A percentile compares a stretch with the other conserved stretches of the same genome.
These are phyloP conservation scores for Eulithis prunata DNA, from an alignment of 2,888 invertebrate species.

Conservation along the genomic window DNA sequence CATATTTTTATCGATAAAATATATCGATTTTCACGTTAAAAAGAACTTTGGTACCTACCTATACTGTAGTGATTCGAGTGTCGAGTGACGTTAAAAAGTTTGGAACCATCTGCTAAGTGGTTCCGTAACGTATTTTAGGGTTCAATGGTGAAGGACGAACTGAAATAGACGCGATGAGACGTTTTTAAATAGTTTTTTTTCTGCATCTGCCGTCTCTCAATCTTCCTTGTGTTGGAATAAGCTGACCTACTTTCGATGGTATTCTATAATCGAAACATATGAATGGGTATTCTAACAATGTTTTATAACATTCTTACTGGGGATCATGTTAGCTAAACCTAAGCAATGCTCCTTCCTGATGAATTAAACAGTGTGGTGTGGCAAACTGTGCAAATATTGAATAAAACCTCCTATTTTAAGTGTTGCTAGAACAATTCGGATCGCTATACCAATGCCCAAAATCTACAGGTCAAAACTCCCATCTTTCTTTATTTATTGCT, in stretches of 20 bases:
- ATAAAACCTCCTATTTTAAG: too few relatives aligned
- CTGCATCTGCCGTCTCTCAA: conserved; percentile 34
- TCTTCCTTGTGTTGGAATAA: conserved; percentile 28
- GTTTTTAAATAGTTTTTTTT: conserved; percentile 31
- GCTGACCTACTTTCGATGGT: conserved; percentile 11
- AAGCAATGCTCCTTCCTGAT: too few relatives aligned
- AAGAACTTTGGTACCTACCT: too few relatives aligned
- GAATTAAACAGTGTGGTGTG: too few relatives aligned
- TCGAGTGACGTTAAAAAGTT: conserved; percentile 20
- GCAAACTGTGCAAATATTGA: too few relatives aligned
- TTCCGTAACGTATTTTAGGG: conserved; percentile 30
- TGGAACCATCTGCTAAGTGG: conserved; percentile 17
- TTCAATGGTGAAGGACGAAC: conserved; percentile 42
- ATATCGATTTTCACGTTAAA: too few relatives aligned
- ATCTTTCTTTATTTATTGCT: conserved; percentile 6
- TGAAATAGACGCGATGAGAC: conserved; percentile 38
- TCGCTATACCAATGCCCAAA: too few relatives aligned
- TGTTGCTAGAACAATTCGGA: too few relatives aligned
- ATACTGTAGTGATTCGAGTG: neutral
- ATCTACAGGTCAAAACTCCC: neutral
- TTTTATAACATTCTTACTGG: too few relatives aligned
- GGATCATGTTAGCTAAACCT: too few relatives aligned
- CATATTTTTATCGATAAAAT: too few relatives aligned
- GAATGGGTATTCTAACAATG: too few relatives aligned
- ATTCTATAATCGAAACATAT: neutral